Percentiles rank a stretch among this genome's conserved stretches.
Conservation (phyloP, 2,888 invertebrate species). For the Oscheius sp. region DNA sequence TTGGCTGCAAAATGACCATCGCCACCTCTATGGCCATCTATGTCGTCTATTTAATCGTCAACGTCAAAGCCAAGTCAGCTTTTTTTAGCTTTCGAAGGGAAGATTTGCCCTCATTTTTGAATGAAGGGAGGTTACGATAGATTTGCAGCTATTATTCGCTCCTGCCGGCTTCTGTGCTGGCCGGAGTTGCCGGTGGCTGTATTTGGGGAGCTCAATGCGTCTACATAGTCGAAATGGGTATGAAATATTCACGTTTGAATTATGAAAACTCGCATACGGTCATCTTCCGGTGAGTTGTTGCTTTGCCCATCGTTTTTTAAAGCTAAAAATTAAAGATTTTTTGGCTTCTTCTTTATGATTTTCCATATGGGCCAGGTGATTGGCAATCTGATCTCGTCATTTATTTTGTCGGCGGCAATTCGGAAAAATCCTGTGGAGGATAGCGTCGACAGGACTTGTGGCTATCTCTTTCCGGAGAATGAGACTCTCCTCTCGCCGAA, state of each 20-base stretch:
- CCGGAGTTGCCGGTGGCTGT: constrained; percentile 92
- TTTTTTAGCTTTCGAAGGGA: no score
- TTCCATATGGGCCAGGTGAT: constrained; percentile 95
- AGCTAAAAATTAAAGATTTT: constrained; percentile 81
- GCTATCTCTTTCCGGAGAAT: constrained; percentile 61
- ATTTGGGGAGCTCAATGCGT: constrained; percentile 99
- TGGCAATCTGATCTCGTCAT: constrained; percentile 93
- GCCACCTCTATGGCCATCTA: constrained; percentile 91
- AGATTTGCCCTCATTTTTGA: no score
- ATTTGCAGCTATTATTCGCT: constrained; percentile 77
- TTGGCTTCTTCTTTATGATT: constrained; percentile 97
- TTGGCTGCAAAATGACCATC: constrained; percentile 95
- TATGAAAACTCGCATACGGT: constrained; percentile 82
- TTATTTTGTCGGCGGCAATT: constrained; percentile 62
- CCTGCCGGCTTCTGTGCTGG: constrained; percentile 82
- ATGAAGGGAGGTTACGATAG: no score
- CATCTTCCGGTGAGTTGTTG: constrained; percentile 81
- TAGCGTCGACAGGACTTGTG: constrained; percentile 61
- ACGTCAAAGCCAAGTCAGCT: constrained; percentile 84
- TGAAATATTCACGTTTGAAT: constrained; percentile 84
- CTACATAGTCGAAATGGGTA: constrained; percentile 91
- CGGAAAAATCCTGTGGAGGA: constrained; percentile 40
- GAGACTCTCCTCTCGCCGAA: constrained; percentile 45
- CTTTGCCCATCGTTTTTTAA: not conserved
- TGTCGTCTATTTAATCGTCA: constrained; percentile 90